Base-by-base conservation (phyloP, 2,797 vertebrate genomes). In the Microchirus variegatus region DNA sequence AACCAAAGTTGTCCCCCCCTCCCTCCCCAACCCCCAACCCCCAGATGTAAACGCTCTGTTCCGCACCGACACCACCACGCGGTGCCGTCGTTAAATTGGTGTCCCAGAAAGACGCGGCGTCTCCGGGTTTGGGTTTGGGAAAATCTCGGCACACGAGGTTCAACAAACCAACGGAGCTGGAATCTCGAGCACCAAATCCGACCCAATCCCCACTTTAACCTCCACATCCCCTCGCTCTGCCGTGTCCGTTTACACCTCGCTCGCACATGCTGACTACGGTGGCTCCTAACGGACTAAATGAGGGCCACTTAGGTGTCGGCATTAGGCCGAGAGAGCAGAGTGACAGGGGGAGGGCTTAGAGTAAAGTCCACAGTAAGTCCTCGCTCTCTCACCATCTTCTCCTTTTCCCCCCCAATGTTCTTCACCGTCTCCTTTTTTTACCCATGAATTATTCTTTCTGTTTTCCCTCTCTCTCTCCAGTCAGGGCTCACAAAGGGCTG, bases 211-310 rank as follows among this genome's bases (percentile, higher is more conserved):
- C 54, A 59, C 70, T 83, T 77, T 80, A 78, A 68, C 75, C 61
- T 64, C 40, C 58, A 18, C 59, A 65, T 49, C 64, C 54, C 60
- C 51, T 56, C 58, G 43, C n/a, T 74, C 56, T 59, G 35, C 70
- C 50, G 63, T 44, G 56, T 73, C 71, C 68, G 73, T 68, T 65
- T 75, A 70, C 64, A 51, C 46, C 53, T 63, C 53, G 15, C 72
- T 72, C 68, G 51, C 67, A 67, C 61, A n/a, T 69, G 65, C 70
- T 82, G 72, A 80, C 72, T 63, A 58, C 36, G 70, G 62, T 54
- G 70, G 70, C 80, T 84, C 77, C 87, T 87, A 79, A 82, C 80
- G 7, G 74, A 75, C 80, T 74, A 87, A 86, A 90, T 81, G 86
- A 91, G 80, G 85, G 67, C 78, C 87, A 87, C 86, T 89, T 81